Conservation (phyloP, 2,888 invertebrate genomes). For the Tryphoninae sp. region DNA sequence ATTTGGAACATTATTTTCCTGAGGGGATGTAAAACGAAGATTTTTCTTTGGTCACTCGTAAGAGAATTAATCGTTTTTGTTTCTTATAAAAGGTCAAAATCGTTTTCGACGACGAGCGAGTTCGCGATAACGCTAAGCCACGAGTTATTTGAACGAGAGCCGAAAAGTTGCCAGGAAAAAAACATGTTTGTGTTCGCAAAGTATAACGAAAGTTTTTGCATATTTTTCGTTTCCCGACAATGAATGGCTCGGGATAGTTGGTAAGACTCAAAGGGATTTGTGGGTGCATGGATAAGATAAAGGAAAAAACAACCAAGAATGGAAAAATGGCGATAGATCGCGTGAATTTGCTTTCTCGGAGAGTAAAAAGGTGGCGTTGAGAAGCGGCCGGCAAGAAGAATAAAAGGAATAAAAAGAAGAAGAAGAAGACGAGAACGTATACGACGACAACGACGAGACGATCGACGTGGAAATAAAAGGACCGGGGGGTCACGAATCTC, state of each 20-base stretch:
- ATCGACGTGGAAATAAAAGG: conserved; percentile 53
- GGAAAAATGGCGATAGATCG: background rate
- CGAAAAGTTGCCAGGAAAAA: too few relatives aligned
- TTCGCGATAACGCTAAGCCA: too few relatives aligned
- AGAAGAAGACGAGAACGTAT: conserved; percentile 9
- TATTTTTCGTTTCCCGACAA: too few relatives aligned
- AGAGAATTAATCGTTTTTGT: too few relatives aligned
- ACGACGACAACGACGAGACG: conserved; percentile 21
- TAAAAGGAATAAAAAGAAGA: background rate
- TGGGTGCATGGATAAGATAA: conserved; percentile 11
- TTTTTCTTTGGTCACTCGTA: too few relatives aligned
- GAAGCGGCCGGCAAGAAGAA: background rate
- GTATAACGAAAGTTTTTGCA: too few relatives aligned
- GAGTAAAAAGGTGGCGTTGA: background rate
- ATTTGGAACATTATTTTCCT: too few relatives aligned
- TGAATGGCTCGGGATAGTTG: background rate
- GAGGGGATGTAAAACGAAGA: too few relatives aligned
- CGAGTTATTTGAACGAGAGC: too few relatives aligned
- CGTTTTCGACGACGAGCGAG: too few relatives aligned
- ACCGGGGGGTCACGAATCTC: conserved; percentile 46
- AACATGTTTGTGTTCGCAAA: too few relatives aligned
- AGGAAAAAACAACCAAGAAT: background rate
- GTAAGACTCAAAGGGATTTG: background rate
- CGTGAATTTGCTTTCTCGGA: conserved; percentile 10
- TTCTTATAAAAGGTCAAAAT: too few relatives aligned